These are phyloP conservation scores for Cheilosia soror DNA, from an alignment of 2,888 invertebrate species.

Conservation along the genomic window DNA sequence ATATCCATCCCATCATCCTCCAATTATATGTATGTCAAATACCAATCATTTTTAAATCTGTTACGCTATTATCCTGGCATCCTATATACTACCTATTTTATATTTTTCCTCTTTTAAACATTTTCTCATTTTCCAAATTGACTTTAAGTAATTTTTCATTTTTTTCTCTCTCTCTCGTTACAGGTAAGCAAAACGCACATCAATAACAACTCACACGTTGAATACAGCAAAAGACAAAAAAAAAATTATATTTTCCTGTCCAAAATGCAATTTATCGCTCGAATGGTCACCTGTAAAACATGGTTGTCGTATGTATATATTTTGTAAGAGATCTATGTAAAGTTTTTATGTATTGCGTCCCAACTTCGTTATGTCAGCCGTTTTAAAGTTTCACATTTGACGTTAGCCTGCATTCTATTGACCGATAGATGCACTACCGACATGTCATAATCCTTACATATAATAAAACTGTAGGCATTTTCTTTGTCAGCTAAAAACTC, in stretches of 20 bases:
- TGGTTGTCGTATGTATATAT: not conserved
- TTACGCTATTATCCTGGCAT: no score
- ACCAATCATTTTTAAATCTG: no score
- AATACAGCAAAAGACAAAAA: not conserved
- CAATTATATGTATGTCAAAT: not conserved
- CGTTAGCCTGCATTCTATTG: no score
- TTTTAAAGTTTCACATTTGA: no score
- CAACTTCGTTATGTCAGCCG: no score
- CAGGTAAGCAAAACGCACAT: slow-evolving; percentile 60
- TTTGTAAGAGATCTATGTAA: not conserved
- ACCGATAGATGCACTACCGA: no score
- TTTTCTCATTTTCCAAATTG: slow-evolving; percentile 54
- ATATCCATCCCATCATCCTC: not conserved
- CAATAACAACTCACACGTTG: not conserved
- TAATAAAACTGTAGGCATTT: no score
- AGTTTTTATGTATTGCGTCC: not conserved
- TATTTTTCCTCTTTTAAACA: slow-evolving; percentile 6
- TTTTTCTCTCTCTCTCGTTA: slow-evolving; percentile 32
- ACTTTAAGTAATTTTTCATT: slow-evolving; percentile 35
- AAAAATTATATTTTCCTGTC: slow-evolving; percentile 22
- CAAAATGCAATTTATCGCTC: slow-evolving; percentile 67
- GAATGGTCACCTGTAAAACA: slow-evolving; percentile 55
- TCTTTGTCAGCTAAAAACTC: no score
- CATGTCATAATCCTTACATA: no score
- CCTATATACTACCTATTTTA: not conserved